Conservation (phyloP, 2,888 invertebrate species). For the Cepaea hortensis region DNA sequence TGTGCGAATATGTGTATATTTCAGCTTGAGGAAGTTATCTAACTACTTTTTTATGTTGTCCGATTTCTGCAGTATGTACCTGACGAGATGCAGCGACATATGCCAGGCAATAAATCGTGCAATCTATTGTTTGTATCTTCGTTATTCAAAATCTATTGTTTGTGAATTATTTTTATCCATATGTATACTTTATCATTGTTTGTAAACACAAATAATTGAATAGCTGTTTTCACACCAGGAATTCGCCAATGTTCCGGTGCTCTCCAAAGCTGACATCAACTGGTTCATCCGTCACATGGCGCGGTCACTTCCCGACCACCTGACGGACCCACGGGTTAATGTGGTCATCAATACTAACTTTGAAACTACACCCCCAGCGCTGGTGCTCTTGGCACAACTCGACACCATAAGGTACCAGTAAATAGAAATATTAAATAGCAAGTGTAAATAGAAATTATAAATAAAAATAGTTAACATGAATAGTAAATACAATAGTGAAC, state of each 20-base stretch:
- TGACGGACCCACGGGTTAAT: constrained; percentile 22
- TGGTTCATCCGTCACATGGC: neutral
- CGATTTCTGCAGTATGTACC: too few species aligned
- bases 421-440: neutral
- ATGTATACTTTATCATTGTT: too few species aligned
- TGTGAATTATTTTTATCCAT: too few species aligned
- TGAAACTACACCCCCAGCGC: neutral
- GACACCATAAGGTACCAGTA: constrained; percentile 2
- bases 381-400: constrained; percentile 17
- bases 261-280: neutral
- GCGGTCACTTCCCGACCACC: neutral
- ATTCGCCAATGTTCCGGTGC: neutral
- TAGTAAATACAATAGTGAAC: neutral
- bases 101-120: too few species aligned
- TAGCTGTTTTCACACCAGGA: neutral
- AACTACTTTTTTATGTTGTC: too few species aligned
- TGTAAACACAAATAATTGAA: too few species aligned
- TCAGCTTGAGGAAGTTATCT: too few species aligned
- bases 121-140: too few species aligned
- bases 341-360: constrained; percentile 5
- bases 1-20: too few species aligned
- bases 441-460: neutral
- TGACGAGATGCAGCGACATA: too few species aligned
- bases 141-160: too few species aligned
- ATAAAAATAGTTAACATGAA: neutral